phyloP scores from a whole-genome alignment of 2,888 invertebrate genomes.

The Trissolcus japonicus region DNA sequence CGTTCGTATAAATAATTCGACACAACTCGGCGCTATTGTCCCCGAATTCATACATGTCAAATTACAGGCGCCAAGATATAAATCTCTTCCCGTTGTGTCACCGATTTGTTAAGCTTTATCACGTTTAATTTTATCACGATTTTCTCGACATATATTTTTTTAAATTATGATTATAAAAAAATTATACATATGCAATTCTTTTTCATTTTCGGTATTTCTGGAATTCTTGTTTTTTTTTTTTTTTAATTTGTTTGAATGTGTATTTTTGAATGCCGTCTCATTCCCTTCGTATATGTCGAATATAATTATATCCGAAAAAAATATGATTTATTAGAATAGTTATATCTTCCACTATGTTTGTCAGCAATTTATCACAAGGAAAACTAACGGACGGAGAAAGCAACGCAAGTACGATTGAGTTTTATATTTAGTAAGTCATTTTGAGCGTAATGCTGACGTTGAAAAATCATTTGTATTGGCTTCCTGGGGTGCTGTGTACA shows the following conservation, averaged over 20 bases:
- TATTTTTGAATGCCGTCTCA: too few relatives aligned
- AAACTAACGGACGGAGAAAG: slow-evolving; percentile 17
- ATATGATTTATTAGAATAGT: background rate
- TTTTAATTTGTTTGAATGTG: too few relatives aligned
- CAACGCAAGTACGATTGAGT: slow-evolving; percentile 25
- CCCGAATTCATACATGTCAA: slow-evolving; percentile 27
- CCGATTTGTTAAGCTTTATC: slow-evolving; percentile 6
- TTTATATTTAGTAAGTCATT: slow-evolving; percentile 51
- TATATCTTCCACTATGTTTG: slow-evolving; percentile 9
- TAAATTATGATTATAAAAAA: too few relatives aligned
- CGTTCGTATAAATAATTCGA: slow-evolving; percentile 50
- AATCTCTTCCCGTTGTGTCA: slow-evolving; percentile 15
- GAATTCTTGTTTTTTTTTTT: too few relatives aligned
- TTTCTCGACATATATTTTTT: background rate
- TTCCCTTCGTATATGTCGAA: too few relatives aligned
- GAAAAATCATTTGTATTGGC: slow-evolving; percentile 53
- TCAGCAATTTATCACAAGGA: slow-evolving; percentile 5
- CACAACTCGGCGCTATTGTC: slow-evolving; percentile 27
- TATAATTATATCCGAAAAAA: too few relatives aligned
- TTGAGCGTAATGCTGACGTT: slow-evolving; percentile 47
- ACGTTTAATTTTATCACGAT: background rate
- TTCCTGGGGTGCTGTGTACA: slow-evolving; percentile 45
- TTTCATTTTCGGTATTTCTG: too few relatives aligned
- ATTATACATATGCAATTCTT: too few relatives aligned
- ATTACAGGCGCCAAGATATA: slow-evolving; percentile 21